Conservation (phyloP, 2,888 invertebrate genomes). For the Drosophila yooni region DNA sequence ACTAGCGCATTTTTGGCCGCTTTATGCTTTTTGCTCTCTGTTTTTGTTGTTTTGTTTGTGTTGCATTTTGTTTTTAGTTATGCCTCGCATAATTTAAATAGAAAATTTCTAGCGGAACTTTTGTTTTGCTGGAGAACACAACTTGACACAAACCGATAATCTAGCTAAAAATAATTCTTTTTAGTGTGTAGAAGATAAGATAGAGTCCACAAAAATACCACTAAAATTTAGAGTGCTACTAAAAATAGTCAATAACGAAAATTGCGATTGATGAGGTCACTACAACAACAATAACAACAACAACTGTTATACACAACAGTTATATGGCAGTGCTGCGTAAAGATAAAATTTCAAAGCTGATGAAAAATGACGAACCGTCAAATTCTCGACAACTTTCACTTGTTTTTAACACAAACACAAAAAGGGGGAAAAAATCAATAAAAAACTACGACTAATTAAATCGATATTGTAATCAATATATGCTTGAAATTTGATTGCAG, state of each 20-base stretch:
- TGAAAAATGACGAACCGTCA: conserved; percentile 9
- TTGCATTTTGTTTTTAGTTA: conserved; percentile 26
- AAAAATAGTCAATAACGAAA: conserved; percentile 34
- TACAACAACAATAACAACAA: conserved; percentile 5
- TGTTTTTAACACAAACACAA: background rate
- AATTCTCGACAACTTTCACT: conserved; percentile 43
- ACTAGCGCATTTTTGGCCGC: conserved; percentile 46
- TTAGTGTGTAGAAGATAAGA: conserved; percentile 33
- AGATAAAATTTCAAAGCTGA: background rate
- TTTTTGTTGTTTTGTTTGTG: conserved; percentile 14
- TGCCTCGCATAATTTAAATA: conserved; percentile 50
- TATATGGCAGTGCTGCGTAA: background rate
- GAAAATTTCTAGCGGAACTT: conserved; percentile 35
- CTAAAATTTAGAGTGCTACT: conserved; percentile 12
- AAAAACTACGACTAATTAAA: background rate
- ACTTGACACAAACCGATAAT: conserved; percentile 27
- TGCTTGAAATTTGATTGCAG: background rate
- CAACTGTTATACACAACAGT: conserved; percentile 8
- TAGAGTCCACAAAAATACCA: conserved; percentile 31
- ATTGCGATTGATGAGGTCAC: conserved; percentile 31
- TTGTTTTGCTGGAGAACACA: conserved; percentile 13
- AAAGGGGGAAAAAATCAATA: background rate
- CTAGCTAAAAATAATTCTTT: conserved; percentile 33
- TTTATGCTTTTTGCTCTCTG: conserved; percentile 10
- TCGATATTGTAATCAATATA: conserved; percentile 1